A percentile compares a stretch with the other conserved stretches of the same genome.
These are phyloP conservation scores for Lycocerus yunnanus DNA, from an alignment of 2,888 invertebrate species.

Conservation along the genomic window DNA sequence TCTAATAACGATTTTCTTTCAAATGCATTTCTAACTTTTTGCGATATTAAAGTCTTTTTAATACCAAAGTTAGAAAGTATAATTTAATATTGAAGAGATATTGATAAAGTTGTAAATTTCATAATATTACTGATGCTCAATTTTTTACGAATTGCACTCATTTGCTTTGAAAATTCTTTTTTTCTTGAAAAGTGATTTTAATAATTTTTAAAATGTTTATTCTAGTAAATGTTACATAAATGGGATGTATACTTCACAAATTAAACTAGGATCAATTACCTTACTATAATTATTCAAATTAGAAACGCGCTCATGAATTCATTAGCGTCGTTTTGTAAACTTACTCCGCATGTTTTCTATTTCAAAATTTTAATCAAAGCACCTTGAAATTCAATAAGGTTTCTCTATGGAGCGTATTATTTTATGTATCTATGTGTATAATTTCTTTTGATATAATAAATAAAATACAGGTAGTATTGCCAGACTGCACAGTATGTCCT, in stretches of 20 bases:
- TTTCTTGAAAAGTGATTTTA: too few species aligned
- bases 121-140: too few species aligned
- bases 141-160: too few species aligned
- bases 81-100: not conserved
- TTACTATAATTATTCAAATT: not conserved
- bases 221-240: not conserved
- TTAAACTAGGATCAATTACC: not conserved
- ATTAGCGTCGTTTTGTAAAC: not conserved
- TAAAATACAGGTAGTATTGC: not conserved
- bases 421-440: not conserved
- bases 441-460: not conserved
- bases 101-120: not conserved
- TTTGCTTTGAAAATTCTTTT: too few species aligned
- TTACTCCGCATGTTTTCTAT: not conserved
- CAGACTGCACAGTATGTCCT: not conserved
- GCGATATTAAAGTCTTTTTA: not conserved
- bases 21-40: not conserved
- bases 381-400: not conserved
- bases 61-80: not conserved
- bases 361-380: not conserved
- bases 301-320: not conserved
- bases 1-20: not conserved
- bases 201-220: not conserved
- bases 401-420: not conserved
- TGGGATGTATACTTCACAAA: not conserved